These are phyloP conservation scores for Dolomedes plantarius DNA, from an alignment of 2,888 invertebrate genomes.

Conservation along the genomic window DNA sequence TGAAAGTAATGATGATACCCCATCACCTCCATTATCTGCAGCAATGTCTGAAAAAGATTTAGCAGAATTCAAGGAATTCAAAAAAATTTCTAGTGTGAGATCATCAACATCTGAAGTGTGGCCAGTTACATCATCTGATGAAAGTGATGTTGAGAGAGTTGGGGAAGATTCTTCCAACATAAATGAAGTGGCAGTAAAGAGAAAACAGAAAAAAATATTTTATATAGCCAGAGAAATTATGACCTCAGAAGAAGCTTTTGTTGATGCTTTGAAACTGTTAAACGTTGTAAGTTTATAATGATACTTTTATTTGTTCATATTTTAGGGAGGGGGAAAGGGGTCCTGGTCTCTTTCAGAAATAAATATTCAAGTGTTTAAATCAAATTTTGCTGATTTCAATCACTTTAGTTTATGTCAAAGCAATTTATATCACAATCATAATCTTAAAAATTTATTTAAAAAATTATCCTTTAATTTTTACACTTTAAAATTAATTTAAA, in stretches of 20 bases:
- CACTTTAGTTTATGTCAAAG: no score
- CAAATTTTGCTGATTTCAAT: no score
- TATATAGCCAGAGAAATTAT: conserved; percentile 80
- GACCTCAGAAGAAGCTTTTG: conserved; percentile 80
- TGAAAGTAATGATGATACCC: conserved; percentile 24
- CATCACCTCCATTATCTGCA: conserved; percentile 17
- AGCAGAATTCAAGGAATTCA: neutral
- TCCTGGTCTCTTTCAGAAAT: no score
- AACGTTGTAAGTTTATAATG: conserved; percentile 76
- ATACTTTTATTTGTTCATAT: neutral
- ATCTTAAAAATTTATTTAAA: no score
- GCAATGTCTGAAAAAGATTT: conserved; percentile 39
- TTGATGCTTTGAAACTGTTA: conserved; percentile 79
- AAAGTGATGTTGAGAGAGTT: conserved; percentile 69
- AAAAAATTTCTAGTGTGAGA: conserved; percentile 34
- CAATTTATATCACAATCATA: no score
- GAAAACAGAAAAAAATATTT: conserved; percentile 77
- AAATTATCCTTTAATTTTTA: no score
- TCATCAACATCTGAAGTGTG: conserved; percentile 69
- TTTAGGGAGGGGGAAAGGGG: no score
- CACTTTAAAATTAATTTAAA: no score
- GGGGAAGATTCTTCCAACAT: conserved; percentile 25
- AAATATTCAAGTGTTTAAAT: no score
- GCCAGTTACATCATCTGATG: conserved; percentile 70
- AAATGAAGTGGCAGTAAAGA: conserved; percentile 72